Evolutionary conservation across 2,888 invertebrate genomes (phyloP).

Genomic region (Tupiocoris notatus): DNA sequence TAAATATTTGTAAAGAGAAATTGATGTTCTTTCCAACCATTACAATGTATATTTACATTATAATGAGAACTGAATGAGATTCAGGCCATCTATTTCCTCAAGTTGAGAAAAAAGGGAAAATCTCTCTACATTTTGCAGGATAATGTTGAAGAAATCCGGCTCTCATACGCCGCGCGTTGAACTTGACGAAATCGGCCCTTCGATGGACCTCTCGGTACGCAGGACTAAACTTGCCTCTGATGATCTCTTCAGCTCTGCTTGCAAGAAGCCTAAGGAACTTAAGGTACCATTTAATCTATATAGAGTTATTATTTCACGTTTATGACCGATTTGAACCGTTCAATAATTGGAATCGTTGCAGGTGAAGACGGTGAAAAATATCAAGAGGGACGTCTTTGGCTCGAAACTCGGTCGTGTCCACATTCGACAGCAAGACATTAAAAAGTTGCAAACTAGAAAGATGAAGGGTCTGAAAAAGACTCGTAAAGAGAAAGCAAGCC

Average conservation of each 20-base stretch:
- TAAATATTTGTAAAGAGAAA: too few species aligned
- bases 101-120: too few species aligned
- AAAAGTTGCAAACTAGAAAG: slow-evolving; percentile 82
- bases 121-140: too few species aligned
- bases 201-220: slow-evolving; percentile 80
- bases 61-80: too few species aligned
- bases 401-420: slow-evolving; percentile 89
- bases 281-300: too few species aligned
- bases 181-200: slow-evolving; percentile 90
- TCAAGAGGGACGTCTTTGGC: slow-evolving; percentile 82
- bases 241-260: slow-evolving; percentile 80
- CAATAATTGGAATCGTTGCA: too few species aligned
- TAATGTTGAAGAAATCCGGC: slow-evolving; percentile 87
- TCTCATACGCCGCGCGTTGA: slow-evolving; percentile 85
- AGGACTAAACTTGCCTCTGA: slow-evolving; percentile 86
- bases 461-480: slow-evolving; percentile 84
- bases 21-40: too few species aligned
- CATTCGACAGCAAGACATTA: slow-evolving; percentile 83
- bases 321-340: too few species aligned
- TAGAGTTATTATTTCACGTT: too few species aligned
- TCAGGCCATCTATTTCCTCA: too few species aligned
- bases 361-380: slow-evolving; percentile 86
- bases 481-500: slow-evolving; percentile 58
- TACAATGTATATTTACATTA: too few species aligned
- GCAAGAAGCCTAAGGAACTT: slow-evolving; percentile 74